Evolutionary conservation across 92 coral and sea anemone genomes (phyloP).

Genomic region (Porites evermanni): DNA sequence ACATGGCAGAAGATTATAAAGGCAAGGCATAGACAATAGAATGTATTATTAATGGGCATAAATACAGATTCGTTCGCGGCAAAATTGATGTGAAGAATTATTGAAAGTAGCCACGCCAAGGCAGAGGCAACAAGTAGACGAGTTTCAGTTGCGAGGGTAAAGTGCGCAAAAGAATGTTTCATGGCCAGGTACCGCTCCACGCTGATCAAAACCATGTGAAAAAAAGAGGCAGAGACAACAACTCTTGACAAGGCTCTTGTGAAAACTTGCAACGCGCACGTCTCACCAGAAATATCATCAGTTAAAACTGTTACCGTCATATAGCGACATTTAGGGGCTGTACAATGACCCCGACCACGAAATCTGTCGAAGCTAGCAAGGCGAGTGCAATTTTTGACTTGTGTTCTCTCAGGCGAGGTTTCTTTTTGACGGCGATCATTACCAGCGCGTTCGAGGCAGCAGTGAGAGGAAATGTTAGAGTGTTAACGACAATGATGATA

Average conservation of each 20-base stretch:
- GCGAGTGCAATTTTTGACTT: too few relatives aligned
- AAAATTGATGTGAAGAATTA: neutral
- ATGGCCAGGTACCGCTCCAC: constrained; percentile 1
- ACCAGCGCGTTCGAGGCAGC: too few relatives aligned
- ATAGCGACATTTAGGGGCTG: too few relatives aligned
- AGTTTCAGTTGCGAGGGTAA: neutral
- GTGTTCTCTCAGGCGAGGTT: too few relatives aligned
- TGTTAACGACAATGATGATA: too few relatives aligned
- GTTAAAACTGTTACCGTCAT: too few relatives aligned
- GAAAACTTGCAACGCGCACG: neutral
- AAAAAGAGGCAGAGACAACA: neutral
- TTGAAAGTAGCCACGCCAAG: neutral
- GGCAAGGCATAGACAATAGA: neutral
- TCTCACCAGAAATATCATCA: neutral
- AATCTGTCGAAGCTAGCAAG: too few relatives aligned
- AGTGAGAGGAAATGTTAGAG: too few relatives aligned
- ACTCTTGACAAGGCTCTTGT: neutral
- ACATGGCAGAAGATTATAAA: neutral
- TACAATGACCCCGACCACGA: too few relatives aligned
- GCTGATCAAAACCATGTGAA: neutral
- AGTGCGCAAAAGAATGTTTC: neutral
- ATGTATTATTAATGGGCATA: neutral
- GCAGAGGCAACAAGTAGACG: neutral
- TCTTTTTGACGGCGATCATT: too few relatives aligned
- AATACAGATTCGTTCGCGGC: neutral